phyloP scores from a whole-genome alignment of 2,113 vertebrate species.

The Otocyon megalotis region DNA sequence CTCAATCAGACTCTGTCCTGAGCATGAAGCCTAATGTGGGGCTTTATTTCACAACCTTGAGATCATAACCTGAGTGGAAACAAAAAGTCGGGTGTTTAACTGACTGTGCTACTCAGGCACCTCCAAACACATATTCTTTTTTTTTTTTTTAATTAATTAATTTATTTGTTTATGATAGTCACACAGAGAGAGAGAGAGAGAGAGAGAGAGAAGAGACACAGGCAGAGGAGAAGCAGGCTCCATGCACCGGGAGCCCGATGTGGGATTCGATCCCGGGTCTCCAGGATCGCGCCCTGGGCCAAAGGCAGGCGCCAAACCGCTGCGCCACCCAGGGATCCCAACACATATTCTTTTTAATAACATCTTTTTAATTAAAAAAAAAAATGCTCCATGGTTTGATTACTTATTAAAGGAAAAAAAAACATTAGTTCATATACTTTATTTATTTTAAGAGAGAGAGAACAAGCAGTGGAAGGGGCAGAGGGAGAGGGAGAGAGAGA shows the following conservation, averaged over 20 bases:
- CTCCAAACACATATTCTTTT: neutral
- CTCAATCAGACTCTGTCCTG: neutral
- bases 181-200: no score
- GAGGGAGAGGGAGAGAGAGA: neutral
- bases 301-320: no score
- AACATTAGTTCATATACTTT: neutral
- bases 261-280: no score
- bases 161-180: no score
- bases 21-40: no score
- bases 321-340: no score
- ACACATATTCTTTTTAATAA: neutral
- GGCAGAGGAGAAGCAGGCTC: no score
- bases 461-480: neutral
- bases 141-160: no score
- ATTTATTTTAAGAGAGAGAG: neutral
- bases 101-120: neutral
- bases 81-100: neutral
- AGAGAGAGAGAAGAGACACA: no score
- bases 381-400: neutral
- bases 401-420: slow-evolving; percentile 8
- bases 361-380: neutral
- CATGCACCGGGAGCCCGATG: no score
- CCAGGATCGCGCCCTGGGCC: no score
- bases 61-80: neutral
- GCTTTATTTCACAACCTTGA: neutral